Conservation (phyloP, 2,797 vertebrate genomes). For the Avahi laniger region DNA sequence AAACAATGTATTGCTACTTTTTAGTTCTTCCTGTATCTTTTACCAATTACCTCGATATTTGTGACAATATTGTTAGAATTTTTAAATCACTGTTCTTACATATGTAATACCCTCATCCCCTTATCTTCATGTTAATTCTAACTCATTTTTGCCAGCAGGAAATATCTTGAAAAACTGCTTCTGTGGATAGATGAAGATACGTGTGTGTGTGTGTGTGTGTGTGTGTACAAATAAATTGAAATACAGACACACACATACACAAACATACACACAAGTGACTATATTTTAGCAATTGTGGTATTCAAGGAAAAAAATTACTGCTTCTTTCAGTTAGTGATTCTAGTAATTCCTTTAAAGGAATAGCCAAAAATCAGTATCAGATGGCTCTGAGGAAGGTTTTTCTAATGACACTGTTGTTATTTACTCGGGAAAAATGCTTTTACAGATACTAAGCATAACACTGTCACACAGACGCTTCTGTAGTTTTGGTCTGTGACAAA, state of each 20-base stretch:
- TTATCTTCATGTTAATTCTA: not conserved
- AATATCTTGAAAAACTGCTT: not conserved
- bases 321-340: not conserved
- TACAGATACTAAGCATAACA: not conserved
- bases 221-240: not conserved
- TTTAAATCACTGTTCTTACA: not conserved
- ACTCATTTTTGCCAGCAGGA: not conserved
- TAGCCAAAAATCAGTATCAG: not conserved
- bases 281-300: not conserved
- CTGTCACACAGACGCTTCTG: not conserved
- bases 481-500: not conserved
- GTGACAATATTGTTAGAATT: not conserved
- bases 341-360: not conserved
- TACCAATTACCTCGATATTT: not conserved
- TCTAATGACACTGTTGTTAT: not conserved
- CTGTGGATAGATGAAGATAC: not conserved
- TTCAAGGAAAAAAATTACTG: not conserved
- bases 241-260: not conserved
- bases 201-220: not conserved
- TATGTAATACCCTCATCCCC: not conserved
- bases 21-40: not conserved
- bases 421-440: not conserved
- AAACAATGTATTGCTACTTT: not conserved
- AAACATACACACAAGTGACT: not conserved
- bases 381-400: not conserved